Evolutionary conservation across 2,888 invertebrate genomes (phyloP).

Genomic region (Dolichomitus sp.): DNA sequence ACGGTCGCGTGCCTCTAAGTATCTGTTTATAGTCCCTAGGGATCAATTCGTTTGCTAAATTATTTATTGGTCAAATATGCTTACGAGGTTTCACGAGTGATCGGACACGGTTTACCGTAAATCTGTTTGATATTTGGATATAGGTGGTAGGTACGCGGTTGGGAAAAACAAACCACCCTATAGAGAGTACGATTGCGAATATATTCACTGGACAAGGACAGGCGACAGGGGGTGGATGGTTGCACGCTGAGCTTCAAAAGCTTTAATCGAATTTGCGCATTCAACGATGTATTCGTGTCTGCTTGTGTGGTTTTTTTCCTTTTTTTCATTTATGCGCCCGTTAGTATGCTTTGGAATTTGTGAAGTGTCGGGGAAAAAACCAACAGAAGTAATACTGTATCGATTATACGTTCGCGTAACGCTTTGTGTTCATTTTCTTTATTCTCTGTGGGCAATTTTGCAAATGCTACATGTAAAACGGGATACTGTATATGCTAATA

Average conservation of each 20-base stretch:
- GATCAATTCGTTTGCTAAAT: conserved; percentile 86
- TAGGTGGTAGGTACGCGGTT: conserved; percentile 72
- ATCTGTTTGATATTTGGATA: conserved; percentile 79
- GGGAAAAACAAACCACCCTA: conserved; percentile 82
- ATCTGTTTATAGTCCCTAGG: conserved; percentile 86
- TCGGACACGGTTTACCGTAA: conserved; percentile 78
- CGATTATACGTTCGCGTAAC: conserved; percentile 5
- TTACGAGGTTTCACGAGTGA: conserved; percentile 78
- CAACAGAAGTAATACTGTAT: background rate
- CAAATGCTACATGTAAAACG: background rate
- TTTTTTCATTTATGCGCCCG: conserved; percentile 1
- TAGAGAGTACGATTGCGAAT: conserved; percentile 36
- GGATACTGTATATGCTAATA: no score
- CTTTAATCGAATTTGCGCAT: conserved; percentile 55
- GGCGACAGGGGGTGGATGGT: background rate
- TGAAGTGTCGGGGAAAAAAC: conserved; percentile 19
- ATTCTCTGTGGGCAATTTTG: conserved; percentile 11
- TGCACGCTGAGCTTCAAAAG: conserved; percentile 45
- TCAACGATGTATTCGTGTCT: background rate
- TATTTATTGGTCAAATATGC: conserved; percentile 86
- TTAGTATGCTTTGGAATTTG: conserved; percentile 31
- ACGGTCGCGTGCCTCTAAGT: conserved; percentile 85
- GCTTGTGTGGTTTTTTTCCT: conserved; percentile 20
- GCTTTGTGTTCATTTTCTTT: conserved; percentile 22
- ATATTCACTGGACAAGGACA: background rate